Evolutionary conservation across 2,888 invertebrate species (phyloP).

Genomic region (Dioctria linearis): DNA sequence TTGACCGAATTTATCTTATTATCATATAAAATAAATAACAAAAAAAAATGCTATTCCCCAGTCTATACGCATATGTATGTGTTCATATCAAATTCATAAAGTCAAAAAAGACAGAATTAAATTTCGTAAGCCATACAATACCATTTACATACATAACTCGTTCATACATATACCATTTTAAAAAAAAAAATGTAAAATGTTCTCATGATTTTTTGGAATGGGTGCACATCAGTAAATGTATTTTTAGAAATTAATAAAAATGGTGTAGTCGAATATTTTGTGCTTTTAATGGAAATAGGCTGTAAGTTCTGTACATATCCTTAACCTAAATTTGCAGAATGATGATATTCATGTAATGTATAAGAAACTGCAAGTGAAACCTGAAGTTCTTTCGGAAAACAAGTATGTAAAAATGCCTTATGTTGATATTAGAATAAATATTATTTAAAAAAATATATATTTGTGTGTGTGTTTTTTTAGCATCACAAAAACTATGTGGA

Average conservation of each 20-base stretch:
- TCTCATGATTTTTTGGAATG: constrained; percentile 11
- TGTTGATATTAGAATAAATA: constrained; percentile 60
- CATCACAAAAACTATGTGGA: too few species aligned
- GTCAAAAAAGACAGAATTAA: constrained; percentile 53
- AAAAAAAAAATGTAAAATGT: neutral
- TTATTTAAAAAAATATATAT: constrained; percentile 35
- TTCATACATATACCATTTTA: neutral
- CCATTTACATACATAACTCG: neutral
- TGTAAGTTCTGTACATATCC: constrained; percentile 53
- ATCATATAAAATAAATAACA: neutral
- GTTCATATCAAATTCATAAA: constrained; percentile 36
- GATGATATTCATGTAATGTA: neutral
- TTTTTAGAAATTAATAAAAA: constrained; percentile 30
- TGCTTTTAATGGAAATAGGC: constrained; percentile 60
- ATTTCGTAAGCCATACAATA: constrained; percentile 41
- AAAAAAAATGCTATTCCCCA: neutral
- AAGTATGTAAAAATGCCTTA: constrained; percentile 60
- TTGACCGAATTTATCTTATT: constrained; percentile 46
- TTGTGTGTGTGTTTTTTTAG: neutral
- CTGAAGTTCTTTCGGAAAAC: constrained; percentile 43
- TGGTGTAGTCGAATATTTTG: constrained; percentile 55
- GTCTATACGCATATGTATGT: constrained; percentile 25
- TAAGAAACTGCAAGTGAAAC: constrained; percentile 34
- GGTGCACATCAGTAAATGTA: constrained; percentile 26
- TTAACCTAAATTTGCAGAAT: constrained; percentile 26